Base-by-base conservation (phyloP, 1,140 invertebrate species). In the Drosophila simulans region DNA sequence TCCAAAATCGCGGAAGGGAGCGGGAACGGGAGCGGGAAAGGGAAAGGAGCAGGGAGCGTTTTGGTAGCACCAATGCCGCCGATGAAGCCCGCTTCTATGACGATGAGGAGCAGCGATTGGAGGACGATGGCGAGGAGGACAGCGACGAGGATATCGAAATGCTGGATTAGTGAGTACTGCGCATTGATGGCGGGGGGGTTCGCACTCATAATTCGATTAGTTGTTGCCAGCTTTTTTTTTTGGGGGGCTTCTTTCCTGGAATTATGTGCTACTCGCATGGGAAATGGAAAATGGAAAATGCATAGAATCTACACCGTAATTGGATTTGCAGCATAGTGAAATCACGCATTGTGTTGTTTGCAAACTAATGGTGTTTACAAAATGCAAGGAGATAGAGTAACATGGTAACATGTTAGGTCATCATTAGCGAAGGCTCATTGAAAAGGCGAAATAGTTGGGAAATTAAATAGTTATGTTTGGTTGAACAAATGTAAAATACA, bases 131-230 rank as follows among this genome's bases (percentile, higher is more conserved):
- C 7, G 76, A 69, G n/a, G 68, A 43, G 12, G 80, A 83, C n/a
- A 78, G 63, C 54, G 90, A 91, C 40, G 90, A 84, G 42, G 85
- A 91, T 39, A 82, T 91, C 48, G 90, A 91, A 69, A 81, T 91
- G 80, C 43, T 88, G 59, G 90, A 91, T 46, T 91, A 89, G 90
- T 91, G 53, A 91, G 90, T 91, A 53, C 11, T 58, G 11, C 27
- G 48, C 11, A 22, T 4, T 35, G 31, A 34, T 17, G 27, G 0
- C 12, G 13, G 37, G 0, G 37, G 13, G 37, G 13, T 0, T 39
- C 13, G 12, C 13, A 37, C 2, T 2, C 59, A 35, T 68, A 68
- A 68, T 68, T 68, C 64, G 59, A 68, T 65, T 68, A 68, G 59
- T 25, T 25, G 56, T 62, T 39, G 52, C 7, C n/a, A 4, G 15